A percentile compares a stretch with the other conserved stretches of the same genome.
phyloP scores from a whole-genome alignment of 2,888 invertebrate species.

The Drosophila limbata region DNA sequence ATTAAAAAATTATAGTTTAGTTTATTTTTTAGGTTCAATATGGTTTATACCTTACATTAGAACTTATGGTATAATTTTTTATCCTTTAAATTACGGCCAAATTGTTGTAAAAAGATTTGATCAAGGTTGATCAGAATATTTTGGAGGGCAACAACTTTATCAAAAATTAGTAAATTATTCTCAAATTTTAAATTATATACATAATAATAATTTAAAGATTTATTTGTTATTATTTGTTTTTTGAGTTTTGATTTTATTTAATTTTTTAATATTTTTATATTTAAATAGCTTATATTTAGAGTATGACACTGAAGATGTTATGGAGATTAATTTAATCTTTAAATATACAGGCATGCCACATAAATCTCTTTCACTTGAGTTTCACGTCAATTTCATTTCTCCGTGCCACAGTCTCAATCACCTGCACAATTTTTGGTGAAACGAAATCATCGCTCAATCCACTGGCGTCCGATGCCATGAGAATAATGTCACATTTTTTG shows the following conservation, averaged over 20 bases:
- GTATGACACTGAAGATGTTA: constrained; percentile 56
- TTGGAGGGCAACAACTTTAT: constrained; percentile 85
- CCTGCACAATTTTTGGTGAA: too few relatives aligned
- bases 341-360: too few relatives aligned
- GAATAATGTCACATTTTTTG: too few relatives aligned
- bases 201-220: constrained; percentile 86
- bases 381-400: too few relatives aligned
- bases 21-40: constrained; percentile 85
- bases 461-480: too few relatives aligned
- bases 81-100: constrained; percentile 85
- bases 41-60: constrained; percentile 85
- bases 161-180: constrained; percentile 85
- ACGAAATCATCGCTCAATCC: too few relatives aligned
- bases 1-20: constrained; percentile 78
- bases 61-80: constrained; percentile 85
- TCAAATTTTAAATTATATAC: constrained; percentile 73
- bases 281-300: constrained; percentile 53
- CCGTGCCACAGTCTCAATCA: too few relatives aligned
- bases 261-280: constrained; percentile 51
- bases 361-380: too few relatives aligned
- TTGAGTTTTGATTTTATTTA: constrained; percentile 80
- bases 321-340: constrained; percentile 73
- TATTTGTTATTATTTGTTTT: constrained; percentile 86
- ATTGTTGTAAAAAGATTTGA: constrained; percentile 86
- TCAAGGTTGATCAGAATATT: constrained; percentile 86